phyloP scores from a whole-genome alignment of 2,113 vertebrate species.

The Crotalus tigris region DNA sequence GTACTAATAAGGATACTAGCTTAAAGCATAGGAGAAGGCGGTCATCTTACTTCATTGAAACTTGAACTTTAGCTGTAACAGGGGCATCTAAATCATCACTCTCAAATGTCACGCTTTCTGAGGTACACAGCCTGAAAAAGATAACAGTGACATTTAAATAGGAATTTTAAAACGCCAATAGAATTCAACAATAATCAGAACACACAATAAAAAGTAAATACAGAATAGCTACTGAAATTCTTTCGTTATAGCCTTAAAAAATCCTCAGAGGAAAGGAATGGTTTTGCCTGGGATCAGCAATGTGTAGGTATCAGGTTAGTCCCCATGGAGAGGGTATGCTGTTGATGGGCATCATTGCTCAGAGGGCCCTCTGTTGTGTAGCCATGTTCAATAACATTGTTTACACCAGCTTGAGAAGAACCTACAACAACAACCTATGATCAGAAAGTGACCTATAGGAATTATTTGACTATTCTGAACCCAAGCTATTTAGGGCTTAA shows the following conservation, averaged over 20 bases:
- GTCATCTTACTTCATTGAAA: slow-evolving; percentile 81
- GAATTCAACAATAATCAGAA: neutral
- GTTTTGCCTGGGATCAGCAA: neutral
- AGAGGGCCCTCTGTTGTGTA: neutral
- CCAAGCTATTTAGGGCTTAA: neutral
- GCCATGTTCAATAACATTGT: neutral
- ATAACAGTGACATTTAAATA: slow-evolving; percentile 33
- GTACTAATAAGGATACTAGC: neutral
- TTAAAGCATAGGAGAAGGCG: slow-evolving; percentile 7
- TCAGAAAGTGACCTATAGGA: neutral
- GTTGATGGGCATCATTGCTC: neutral
- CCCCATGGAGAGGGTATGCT: neutral
- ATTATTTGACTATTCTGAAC: neutral
- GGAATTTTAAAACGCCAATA: neutral
- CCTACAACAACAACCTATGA: neutral
- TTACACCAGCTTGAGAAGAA: neutral
- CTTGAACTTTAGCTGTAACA: slow-evolving; percentile 82
- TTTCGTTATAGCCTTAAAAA: neutral
- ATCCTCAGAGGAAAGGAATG: neutral
- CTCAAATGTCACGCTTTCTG: slow-evolving; percentile 69
- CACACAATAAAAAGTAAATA: neutral
- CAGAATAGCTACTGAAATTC: neutral
- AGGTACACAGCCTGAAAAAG: slow-evolving; percentile 60
- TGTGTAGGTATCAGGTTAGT: neutral
- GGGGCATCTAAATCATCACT: slow-evolving; percentile 70